phyloP scores from a whole-genome alignment of 2,113 vertebrate genomes.

The Mobula birostris region DNA sequence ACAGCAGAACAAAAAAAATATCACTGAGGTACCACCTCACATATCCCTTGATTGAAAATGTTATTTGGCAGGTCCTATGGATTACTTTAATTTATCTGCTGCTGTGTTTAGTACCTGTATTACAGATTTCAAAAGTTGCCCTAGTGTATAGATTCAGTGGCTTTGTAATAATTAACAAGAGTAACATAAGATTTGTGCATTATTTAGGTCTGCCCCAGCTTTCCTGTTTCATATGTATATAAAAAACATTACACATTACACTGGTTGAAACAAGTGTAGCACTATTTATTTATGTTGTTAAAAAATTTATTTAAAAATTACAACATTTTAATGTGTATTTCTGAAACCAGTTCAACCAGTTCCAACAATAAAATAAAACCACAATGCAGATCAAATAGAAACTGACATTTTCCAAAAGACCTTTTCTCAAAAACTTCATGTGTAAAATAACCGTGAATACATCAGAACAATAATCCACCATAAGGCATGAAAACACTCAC shows the following conservation, averaged over 20 bases:
- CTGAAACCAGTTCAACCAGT: not conserved
- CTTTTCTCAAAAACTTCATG: not conserved
- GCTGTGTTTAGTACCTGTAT: not conserved
- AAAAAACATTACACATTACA: not conserved
- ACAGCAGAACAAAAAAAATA: not conserved
- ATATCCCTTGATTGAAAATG: no score
- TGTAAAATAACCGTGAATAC: not conserved
- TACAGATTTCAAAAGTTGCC: not conserved
- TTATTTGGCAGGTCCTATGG: not conserved
- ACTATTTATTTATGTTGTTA: not conserved
- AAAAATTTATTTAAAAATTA: not conserved
- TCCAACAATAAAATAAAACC: not conserved
- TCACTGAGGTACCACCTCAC: not conserved
- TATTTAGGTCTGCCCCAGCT: no score
- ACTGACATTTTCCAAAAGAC: not conserved
- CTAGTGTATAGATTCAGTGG: not conserved
- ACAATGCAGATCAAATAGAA: not conserved
- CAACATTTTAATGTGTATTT: not conserved
- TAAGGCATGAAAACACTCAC: constrained; percentile 47
- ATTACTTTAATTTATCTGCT: no score
- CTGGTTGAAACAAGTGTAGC: not conserved
- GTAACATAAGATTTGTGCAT: not conserved
- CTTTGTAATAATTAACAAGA: not conserved
- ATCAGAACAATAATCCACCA: not conserved
- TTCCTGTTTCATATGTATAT: not conserved